phyloP scores from a whole-genome alignment of 1,140 invertebrate genomes.

The Neelides sp. region DNA sequence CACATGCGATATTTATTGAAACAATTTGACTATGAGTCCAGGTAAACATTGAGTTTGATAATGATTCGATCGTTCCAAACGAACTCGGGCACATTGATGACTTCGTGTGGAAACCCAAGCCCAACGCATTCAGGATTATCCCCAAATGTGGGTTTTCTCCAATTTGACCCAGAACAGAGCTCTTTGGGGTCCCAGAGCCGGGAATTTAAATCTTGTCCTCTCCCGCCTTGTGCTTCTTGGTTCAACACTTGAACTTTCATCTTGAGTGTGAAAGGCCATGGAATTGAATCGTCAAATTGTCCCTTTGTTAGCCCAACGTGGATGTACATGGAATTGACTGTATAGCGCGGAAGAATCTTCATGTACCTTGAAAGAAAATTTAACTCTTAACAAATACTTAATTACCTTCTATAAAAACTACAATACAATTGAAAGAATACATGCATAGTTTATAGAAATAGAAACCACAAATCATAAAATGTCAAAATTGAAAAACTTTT shows the following conservation, averaged over 20 bases:
- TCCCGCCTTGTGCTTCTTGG: conserved; percentile 31
- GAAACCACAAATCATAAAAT: too few relatives aligned
- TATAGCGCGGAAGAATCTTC: conserved; percentile 35
- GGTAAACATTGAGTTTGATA: conserved; percentile 39
- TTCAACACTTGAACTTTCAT: conserved; percentile 37
- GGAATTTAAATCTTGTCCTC: conserved; percentile 36
- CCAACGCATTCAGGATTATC: conserved; percentile 43
- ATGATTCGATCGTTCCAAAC: conserved; percentile 36
- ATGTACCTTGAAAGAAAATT: too few relatives aligned
- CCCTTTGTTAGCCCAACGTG: conserved; percentile 39
- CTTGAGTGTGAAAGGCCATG: conserved; percentile 40
- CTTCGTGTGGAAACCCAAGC: conserved; percentile 37
- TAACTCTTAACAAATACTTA: too few relatives aligned
- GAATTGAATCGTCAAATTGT: conserved; percentile 33
- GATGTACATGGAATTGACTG: conserved; percentile 37
- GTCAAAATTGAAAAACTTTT: too few relatives aligned
- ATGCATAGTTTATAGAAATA: too few relatives aligned
- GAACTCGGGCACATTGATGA: conserved; percentile 35
- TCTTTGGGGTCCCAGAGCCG: conserved; percentile 41
- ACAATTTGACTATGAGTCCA: too few relatives aligned
- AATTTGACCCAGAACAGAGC: conserved; percentile 39
- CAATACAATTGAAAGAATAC: too few relatives aligned
- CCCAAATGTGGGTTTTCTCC: conserved; percentile 35
- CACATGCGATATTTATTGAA: too few relatives aligned
- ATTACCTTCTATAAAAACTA: too few relatives aligned